phyloP scores from a whole-genome alignment of 2,113 vertebrate genomes.

The Hiodon alosoides region DNA sequence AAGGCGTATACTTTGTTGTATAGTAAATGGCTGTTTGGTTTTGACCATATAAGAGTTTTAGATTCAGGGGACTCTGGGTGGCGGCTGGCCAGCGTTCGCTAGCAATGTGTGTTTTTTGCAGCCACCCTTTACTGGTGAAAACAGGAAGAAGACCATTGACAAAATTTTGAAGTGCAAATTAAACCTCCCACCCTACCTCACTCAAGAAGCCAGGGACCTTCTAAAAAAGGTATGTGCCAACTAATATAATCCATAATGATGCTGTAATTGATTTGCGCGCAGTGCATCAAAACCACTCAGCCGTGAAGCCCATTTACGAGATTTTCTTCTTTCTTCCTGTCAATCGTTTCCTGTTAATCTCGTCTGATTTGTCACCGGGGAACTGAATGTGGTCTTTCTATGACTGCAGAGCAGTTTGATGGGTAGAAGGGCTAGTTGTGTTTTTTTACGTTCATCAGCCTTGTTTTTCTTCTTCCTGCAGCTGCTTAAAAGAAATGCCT shows the following conservation, averaged over 20 bases:
- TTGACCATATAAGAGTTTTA: no score
- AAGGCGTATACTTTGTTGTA: no score
- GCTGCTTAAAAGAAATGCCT: slow-evolving; percentile 97
- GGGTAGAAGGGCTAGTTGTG: no score
- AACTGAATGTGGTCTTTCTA: no score
- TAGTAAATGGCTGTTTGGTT: no score
- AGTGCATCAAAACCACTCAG: neutral
- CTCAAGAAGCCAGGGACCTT: slow-evolving; percentile 97
- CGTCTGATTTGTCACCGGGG: no score
- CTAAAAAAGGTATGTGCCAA: slow-evolving; percentile 81
- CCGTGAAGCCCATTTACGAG: no score
- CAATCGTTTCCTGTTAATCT: no score
- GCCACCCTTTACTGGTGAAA: slow-evolving; percentile 96
- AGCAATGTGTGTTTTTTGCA: slow-evolving; percentile 39
- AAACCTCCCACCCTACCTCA: slow-evolving; percentile 98
- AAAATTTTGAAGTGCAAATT: slow-evolving; percentile 99
- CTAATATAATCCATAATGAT: neutral
- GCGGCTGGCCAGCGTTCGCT: no score
- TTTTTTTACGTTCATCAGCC: slow-evolving; percentile 7
- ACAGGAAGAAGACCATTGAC: slow-evolving; percentile 96
- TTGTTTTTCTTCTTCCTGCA: slow-evolving; percentile 40
- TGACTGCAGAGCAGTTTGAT: no score
- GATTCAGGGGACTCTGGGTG: no score
- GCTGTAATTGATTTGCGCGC: neutral
- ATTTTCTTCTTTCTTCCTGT: no score